Evolutionary conservation across 2,113 vertebrate genomes (phyloP).

Genomic region (Coregonus clupeaformis): DNA sequence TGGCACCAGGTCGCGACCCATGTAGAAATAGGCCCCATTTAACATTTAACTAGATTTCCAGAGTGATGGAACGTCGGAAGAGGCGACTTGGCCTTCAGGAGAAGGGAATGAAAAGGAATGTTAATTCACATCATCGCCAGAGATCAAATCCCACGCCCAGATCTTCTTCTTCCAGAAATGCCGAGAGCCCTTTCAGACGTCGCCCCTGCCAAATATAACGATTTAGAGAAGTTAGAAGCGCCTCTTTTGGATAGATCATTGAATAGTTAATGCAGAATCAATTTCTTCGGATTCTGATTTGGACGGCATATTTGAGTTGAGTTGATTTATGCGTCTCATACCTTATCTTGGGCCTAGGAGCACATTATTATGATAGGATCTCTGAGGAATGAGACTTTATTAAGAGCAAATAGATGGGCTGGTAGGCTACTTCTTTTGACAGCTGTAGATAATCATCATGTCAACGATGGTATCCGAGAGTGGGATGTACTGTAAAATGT

Average conservation of each 20-base stretch:
- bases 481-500: constrained; percentile 15
- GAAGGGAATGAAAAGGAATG: constrained; percentile 48
- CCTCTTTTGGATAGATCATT: too few species aligned
- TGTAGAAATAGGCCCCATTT: constrained; percentile 73
- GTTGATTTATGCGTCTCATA: constrained; percentile 31
- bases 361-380: constrained; percentile 51
- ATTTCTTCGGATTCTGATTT: constrained; percentile 25
- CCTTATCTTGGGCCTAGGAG: constrained; percentile 52
- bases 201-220: too few species aligned
- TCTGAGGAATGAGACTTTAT: constrained; percentile 35
- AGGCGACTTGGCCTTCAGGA: constrained; percentile 52
- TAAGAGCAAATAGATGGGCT: constrained; percentile 22
- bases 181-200: too few species aligned
- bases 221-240: too few species aligned
- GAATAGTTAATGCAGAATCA: too few species aligned
- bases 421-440: constrained; percentile 14
- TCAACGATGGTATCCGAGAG: constrained; percentile 5
- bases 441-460: constrained; percentile 3
- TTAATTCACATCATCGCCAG: constrained; percentile 58
- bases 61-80: constrained; percentile 63
- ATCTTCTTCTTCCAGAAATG: constrained; percentile 24
- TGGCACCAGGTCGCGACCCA: constrained; percentile 41
- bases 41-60: constrained; percentile 72
- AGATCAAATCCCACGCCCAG: constrained; percentile 48
- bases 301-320: constrained; percentile 45